A percentile compares a stretch with the other conserved stretches of the same genome.
These are phyloP conservation scores for Tachyglossus aculeatus DNA, from an alignment of 2,797 vertebrate species.

Conservation along the genomic window DNA sequence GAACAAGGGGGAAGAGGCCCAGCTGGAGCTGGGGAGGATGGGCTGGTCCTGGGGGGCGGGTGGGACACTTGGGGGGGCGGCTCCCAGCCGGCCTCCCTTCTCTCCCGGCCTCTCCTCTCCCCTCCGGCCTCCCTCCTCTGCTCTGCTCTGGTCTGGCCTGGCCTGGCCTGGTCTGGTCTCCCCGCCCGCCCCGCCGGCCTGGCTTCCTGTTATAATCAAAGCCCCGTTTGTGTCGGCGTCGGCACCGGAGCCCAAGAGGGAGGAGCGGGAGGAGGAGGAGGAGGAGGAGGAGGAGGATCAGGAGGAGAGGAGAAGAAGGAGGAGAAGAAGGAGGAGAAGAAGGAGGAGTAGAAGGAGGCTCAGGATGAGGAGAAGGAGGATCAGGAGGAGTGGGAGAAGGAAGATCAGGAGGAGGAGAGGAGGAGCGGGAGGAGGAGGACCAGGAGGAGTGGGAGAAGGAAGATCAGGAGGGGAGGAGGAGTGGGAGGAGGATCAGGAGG, in stretches of 20 bases:
- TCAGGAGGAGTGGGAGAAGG: too few relatives aligned
- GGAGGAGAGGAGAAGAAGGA: constrained; percentile 43
- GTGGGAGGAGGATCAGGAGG: too few relatives aligned
- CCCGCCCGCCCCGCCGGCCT: constrained; percentile 52
- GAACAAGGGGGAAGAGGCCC: constrained; percentile 56
- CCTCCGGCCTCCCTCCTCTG: too few relatives aligned
- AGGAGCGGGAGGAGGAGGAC: background rate
- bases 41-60: constrained; percentile 53
- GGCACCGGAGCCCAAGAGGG: too few relatives aligned
- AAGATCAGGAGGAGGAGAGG: too few relatives aligned
- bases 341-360: background rate
- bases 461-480: background rate
- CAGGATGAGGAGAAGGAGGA: background rate
- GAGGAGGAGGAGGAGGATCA: constrained; percentile 39
- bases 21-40: constrained; percentile 51
- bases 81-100: too few relatives aligned
- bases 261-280: constrained; percentile 36
- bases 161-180: too few relatives aligned
- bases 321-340: too few relatives aligned
- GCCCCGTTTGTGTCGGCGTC: constrained; percentile 66
- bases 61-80: too few relatives aligned
- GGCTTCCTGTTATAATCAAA: constrained; percentile 75
- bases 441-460: background rate
- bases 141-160: too few relatives aligned
- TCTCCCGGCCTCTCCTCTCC: too few relatives aligned